phyloP scores from a whole-genome alignment of 1,140 invertebrate genomes.

The Coenobita brevimanus region DNA sequence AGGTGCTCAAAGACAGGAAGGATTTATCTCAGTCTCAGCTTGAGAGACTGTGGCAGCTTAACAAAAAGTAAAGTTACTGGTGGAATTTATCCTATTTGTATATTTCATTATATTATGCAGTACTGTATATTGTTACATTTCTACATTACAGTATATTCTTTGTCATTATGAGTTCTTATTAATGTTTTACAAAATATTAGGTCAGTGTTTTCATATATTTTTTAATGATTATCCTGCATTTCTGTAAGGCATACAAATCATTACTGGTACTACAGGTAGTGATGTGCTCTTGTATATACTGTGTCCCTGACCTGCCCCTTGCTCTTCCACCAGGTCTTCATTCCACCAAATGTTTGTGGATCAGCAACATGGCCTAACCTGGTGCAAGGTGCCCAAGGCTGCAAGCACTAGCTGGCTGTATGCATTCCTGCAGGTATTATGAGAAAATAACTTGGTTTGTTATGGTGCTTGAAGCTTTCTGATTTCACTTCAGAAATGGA shows the following conservation, averaged over 20 bases:
- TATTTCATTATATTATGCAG: background rate
- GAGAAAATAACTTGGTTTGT: background rate
- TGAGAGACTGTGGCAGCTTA: slow-evolving; percentile 52
- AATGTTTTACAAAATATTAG: too few relatives aligned
- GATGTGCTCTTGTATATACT: too few relatives aligned
- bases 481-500: too few relatives aligned
- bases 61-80: slow-evolving; percentile 23
- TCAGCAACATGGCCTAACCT: slow-evolving; percentile 27
- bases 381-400: slow-evolving; percentile 55
- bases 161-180: too few relatives aligned
- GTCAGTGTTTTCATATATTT: too few relatives aligned
- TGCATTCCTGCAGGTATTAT: slow-evolving; percentile 36
- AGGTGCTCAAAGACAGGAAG: slow-evolving; percentile 22
- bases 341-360: slow-evolving; percentile 55
- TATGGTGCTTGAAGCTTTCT: too few relatives aligned
- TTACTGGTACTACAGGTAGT: too few relatives aligned
- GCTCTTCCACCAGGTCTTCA: background rate
- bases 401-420: slow-evolving; percentile 57
- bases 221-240: too few relatives aligned
- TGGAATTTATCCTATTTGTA: background rate
- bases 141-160: too few relatives aligned
- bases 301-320: background rate
- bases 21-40: slow-evolving; percentile 45
- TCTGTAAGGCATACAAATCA: too few relatives aligned
- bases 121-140: too few relatives aligned